phyloP scores from a whole-genome alignment of 2,797 vertebrate species.

The Galaxias olidus region DNA sequence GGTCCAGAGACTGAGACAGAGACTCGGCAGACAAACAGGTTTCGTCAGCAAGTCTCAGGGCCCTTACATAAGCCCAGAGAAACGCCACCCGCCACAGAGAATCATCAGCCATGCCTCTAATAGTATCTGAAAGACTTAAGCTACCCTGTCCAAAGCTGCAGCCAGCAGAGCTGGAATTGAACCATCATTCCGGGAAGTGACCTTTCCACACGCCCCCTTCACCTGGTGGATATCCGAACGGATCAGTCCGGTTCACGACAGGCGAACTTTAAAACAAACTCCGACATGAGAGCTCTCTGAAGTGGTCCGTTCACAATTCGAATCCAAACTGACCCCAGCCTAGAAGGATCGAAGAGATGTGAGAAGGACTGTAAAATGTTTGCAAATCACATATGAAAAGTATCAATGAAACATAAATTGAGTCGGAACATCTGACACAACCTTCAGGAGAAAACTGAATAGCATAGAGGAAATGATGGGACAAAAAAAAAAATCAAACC shows the following conservation, averaged over 20 bases:
- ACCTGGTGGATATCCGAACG: neutral
- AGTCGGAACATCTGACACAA: slow-evolving; percentile 36
- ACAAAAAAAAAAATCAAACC: slow-evolving; percentile 50
- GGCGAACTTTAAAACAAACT: too few species aligned
- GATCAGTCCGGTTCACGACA: slow-evolving; percentile 6
- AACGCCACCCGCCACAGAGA: slow-evolving; percentile 35
- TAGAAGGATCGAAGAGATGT: slow-evolving; percentile 25
- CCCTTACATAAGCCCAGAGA: slow-evolving; percentile 42
- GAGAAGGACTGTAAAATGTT: slow-evolving; percentile 25
- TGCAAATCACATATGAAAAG: slow-evolving; percentile 44
- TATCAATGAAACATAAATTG: slow-evolving; percentile 50
- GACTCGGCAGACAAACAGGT: slow-evolving; percentile 38
- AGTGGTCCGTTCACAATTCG: neutral
- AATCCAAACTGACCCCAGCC: neutral
- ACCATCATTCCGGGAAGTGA: neutral
- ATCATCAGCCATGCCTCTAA: slow-evolving; percentile 36
- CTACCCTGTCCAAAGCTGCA: slow-evolving; percentile 12
- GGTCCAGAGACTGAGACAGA: slow-evolving; percentile 50
- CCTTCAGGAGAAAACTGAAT: slow-evolving; percentile 32
- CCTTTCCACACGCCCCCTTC: neutral
- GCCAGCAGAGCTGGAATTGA: neutral
- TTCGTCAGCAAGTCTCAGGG: slow-evolving; percentile 50
- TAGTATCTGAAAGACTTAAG: slow-evolving; percentile 22
- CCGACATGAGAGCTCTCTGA: neutral
- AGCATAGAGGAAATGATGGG: slow-evolving; percentile 41